Base-by-base conservation (phyloP, 2,113 vertebrate species). In the Cercopithecus mona region DNA sequence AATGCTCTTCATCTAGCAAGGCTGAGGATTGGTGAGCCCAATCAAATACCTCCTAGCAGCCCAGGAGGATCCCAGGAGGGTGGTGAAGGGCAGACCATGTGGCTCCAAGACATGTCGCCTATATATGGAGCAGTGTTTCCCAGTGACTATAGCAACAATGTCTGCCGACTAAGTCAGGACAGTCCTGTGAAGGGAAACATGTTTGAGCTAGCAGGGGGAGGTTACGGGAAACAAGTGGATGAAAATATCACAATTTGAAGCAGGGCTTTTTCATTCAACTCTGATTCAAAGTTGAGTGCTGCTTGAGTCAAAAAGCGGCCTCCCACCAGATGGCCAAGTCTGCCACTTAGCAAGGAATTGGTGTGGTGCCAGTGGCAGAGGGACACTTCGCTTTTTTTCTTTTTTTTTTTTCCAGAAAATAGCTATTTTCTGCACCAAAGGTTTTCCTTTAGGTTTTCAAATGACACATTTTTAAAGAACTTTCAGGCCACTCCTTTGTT, bases 81-180 rank as follows among this genome's bases (percentile, higher is more conserved):
- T 0, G n/a, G 72, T 6, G 23, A 38, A 7, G 6, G 0, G 0
- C 16, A 32, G 12, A 32, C 52, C 17, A 6, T 5, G n/a, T 13
- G 40, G 13, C 45, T 55, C 12, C 1, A 30, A 35, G 55, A 64
- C 9, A 14, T 55, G 52, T 2, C 0, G 2, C n/a, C 75, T 52
- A 5, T 48, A 57, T 11, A 27, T 2, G 55, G 17, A 50, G 2
- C 57, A 7, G 0, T 6, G 13, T 13, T 4, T 25, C 38, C 64
- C 57, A 11, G 3, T 5, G 79, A 35, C 81, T 20, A 4, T 25
- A 4, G 50, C 9, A n/a, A 5, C 3, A 30, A 20, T 6, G 57
- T 82, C 70, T 94, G 48, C 83, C n/a, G 25, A 40, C 14, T 9
- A 30, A n/a, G 43, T 50, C n/a, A 23, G 89, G 75, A 18, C 38